Evolutionary conservation across 2,113 vertebrate species (phyloP).

Genomic region (Neopipo cinnamomea): DNA sequence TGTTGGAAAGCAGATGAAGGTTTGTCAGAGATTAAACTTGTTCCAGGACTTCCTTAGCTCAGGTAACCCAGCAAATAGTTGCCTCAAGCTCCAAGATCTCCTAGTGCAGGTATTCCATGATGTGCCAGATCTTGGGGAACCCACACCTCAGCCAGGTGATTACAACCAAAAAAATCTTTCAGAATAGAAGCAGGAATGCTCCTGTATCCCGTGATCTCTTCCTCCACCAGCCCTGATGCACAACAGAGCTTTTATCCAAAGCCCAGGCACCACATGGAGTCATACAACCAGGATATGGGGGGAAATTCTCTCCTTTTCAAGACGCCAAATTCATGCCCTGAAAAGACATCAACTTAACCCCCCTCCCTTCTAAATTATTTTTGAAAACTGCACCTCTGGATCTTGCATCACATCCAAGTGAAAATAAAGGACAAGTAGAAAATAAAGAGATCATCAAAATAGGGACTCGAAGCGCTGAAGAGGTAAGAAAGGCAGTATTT

Average conservation of each 20-base stretch:
- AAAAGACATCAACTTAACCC: not conserved
- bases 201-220: not conserved
- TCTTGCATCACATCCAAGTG: not conserved
- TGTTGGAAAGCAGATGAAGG: not conserved
- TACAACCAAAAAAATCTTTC: not conserved
- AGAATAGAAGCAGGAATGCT: not conserved
- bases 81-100: not conserved
- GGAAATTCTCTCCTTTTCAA: not conserved
- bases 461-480: not conserved
- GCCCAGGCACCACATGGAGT: not conserved
- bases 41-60: not conserved
- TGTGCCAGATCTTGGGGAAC: not conserved
- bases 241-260: not conserved
- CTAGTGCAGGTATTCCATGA: not conserved
- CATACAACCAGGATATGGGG: fast-evolving
- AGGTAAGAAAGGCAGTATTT: not conserved
- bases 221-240: not conserved
- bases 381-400: not conserved
- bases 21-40: not conserved
- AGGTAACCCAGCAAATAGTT: not conserved
- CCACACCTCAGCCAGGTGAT: not conserved
- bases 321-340: not conserved
- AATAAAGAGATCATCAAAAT: not conserved
- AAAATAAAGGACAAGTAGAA: not conserved
- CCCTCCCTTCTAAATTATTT: not conserved